Conservation (phyloP, 2,113 vertebrate genomes). For the Gracilinanus agilis region DNA sequence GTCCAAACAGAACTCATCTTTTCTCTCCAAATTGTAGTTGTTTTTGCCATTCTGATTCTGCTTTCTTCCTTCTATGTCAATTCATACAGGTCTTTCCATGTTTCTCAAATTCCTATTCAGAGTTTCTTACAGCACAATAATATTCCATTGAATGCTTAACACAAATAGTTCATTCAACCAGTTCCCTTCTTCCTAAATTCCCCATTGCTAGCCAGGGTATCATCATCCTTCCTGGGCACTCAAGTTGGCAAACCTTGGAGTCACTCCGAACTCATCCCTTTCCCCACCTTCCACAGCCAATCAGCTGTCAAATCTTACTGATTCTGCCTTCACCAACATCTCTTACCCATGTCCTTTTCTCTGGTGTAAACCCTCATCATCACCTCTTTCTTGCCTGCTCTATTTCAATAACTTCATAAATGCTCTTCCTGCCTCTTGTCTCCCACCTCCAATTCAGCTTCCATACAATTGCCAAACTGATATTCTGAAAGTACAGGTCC, state of each 20-base stretch:
- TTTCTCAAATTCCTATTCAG: too few species aligned
- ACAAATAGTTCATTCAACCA: too few species aligned
- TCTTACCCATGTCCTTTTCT: background rate
- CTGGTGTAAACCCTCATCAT: background rate
- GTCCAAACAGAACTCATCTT: background rate
- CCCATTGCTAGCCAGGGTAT: background rate
- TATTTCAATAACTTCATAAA: background rate
- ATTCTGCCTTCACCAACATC: background rate
- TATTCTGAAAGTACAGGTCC: background rate
- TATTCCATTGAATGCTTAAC: too few species aligned
- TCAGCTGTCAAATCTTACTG: background rate
- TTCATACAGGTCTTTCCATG: too few species aligned
- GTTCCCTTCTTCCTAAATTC: background rate
- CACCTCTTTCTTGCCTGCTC: background rate
- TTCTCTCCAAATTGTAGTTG: background rate
- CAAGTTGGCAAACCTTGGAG: background rate
- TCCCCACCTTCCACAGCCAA: background rate
- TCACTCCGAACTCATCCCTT: background rate
- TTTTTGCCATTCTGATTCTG: too few species aligned
- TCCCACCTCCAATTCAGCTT: background rate
- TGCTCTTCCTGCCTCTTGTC: background rate
- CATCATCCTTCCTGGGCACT: background rate
- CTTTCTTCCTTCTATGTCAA: too few species aligned
- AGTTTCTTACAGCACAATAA: too few species aligned
- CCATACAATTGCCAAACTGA: background rate